phyloP scores from a whole-genome alignment of 2,113 vertebrate genomes.

The Blennius ocellaris region DNA sequence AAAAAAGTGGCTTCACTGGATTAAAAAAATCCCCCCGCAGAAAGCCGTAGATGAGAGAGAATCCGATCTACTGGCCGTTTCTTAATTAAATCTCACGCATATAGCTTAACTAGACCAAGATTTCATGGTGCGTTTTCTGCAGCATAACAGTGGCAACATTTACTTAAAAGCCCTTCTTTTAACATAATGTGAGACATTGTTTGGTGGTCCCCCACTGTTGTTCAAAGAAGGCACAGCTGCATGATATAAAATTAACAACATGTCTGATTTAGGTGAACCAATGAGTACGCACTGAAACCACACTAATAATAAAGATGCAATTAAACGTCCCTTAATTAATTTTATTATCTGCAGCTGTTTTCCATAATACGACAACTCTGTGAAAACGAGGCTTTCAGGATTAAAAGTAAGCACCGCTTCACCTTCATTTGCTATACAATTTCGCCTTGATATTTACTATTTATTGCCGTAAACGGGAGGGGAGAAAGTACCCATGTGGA shows the following conservation, averaged over 20 bases:
- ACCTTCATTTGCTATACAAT: neutral
- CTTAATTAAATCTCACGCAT: neutral
- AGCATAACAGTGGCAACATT: neutral
- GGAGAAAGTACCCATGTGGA: neutral
- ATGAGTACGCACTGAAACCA: neutral
- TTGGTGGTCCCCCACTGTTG: neutral
- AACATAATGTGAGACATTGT: conserved; percentile 11
- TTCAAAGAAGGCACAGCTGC: conserved; percentile 2
- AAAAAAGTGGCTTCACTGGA: conserved; percentile 11
- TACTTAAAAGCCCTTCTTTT: neutral
- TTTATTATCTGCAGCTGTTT: conserved; percentile 35
- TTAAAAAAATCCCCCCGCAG: conserved; percentile 10
- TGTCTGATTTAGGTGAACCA: neutral
- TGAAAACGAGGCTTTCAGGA: no score
- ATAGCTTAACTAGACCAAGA: conserved; percentile 16
- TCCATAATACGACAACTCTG: neutral
- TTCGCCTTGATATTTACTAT: neutral
- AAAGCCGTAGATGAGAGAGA: conserved; percentile 28
- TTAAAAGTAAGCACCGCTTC: neutral
- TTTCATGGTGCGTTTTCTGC: conserved; percentile 8
- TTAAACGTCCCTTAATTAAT: conserved; percentile 8
- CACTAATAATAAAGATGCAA: conserved; percentile 2
- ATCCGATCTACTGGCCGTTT: conserved; percentile 14
- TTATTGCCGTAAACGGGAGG: neutral
- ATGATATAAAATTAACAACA: conserved; percentile 23